Base-by-base conservation (phyloP, 2,888 invertebrate genomes). In the Lepidocyrtinus sp. region DNA sequence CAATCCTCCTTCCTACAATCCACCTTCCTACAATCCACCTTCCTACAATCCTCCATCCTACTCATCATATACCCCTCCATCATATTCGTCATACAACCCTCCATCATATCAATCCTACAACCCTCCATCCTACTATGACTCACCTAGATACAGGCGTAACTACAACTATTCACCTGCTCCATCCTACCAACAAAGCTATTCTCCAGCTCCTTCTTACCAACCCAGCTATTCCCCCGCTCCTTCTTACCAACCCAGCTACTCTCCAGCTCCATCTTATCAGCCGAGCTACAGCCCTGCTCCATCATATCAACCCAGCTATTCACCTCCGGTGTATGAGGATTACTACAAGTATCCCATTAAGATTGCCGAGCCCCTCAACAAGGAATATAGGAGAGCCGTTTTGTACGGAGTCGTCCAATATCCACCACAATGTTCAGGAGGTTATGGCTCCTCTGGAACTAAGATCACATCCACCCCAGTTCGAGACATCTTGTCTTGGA, bases 401-500 rank as follows among this genome's bases (percentile, higher is more conserved):
- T 75, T 86, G 17, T 84, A 79, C 68, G 86, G 86, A 62, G 81
- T 86, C 75, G 86, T 86, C 72, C 82, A 83, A 68, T 86, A 86
- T 68, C 78, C 84, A 63, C 83, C 85, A 59, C 82, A 84, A 75
- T 86, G 86, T 81, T 76, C 84, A 22, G 83, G 83, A 65, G 82
- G 77, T 36, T 78, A 74, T 64, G 84, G 85, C 26, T 25, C 70
- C 0, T 83, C 85, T 1, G 61, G 81, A 25, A 85, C 84, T 68
- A 86, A 85, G 78, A 82, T 86, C 73, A 83, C 82, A 46, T 83
- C 85, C 26, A 85, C 86, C 15, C 84, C 85, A 64, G 77, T 84
- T 62, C 76, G 83, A 62, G 81, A 83, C 24, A 75, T 86, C 21
- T 59, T 86, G 27, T 75, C 82, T n/a, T 86, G 86, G 86, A 82